phyloP scores from a whole-genome alignment of 2,797 vertebrate species.

The Acanthurus lineatus region DNA sequence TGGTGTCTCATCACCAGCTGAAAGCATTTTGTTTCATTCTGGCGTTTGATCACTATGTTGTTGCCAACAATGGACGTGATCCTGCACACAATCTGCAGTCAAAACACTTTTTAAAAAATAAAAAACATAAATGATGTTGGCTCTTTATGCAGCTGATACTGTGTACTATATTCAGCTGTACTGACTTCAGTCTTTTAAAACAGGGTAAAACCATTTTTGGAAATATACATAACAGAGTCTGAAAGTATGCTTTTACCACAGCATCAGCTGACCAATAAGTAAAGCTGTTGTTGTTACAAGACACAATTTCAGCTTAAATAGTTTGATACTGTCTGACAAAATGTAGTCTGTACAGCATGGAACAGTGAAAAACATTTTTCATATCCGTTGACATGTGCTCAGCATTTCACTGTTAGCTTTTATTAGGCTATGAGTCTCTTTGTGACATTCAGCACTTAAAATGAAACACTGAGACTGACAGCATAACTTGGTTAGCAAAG shows the following conservation, averaged over 20 bases:
- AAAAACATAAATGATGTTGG: not conserved
- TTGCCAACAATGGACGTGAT: not conserved
- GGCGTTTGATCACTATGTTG: constrained; percentile 11
- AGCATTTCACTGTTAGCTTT: not conserved
- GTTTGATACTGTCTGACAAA: not conserved
- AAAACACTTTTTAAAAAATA: not conserved
- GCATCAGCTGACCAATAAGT: not conserved
- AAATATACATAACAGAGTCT: not conserved
- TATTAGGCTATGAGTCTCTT: not conserved
- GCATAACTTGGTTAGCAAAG: too few species aligned
- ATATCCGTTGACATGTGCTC: not conserved
- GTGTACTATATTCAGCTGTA: not conserved
- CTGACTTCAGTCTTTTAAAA: not conserved
- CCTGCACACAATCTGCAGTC: not conserved
- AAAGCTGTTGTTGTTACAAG: not conserved
- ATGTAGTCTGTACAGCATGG: not conserved
- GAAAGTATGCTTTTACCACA: not conserved
- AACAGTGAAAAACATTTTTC: not conserved
- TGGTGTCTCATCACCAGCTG: constrained; percentile 18
- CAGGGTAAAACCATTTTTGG: not conserved
- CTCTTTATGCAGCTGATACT: not conserved
- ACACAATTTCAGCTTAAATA: not conserved
- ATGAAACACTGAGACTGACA: too few species aligned
- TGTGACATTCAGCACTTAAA: too few species aligned
- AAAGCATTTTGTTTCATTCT: constrained; percentile 27